Conservation (phyloP, 2,113 vertebrate genomes). For the Micronisus gabar region DNA sequence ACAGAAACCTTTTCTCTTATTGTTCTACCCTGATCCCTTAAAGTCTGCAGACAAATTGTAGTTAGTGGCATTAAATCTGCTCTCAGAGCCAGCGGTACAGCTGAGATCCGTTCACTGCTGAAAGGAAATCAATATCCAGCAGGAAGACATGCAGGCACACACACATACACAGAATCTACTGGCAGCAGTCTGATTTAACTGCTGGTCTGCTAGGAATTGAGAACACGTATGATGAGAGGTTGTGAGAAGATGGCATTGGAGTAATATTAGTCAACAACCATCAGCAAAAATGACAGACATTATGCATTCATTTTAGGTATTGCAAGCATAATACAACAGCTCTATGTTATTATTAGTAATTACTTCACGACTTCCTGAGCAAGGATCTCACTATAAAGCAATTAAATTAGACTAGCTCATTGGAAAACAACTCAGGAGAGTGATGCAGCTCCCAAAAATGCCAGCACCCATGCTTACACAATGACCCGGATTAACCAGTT, state of each 20-base stretch:
- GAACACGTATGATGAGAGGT: background rate
- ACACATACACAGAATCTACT: background rate
- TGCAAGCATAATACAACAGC: background rate
- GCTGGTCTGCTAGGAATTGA: background rate
- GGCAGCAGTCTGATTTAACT: background rate
- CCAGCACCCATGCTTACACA: background rate
- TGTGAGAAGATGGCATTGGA: background rate
- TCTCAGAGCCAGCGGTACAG: background rate
- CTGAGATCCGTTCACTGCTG: background rate
- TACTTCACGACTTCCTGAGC: constrained; percentile 1
- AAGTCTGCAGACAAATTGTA: background rate
- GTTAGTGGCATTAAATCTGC: background rate
- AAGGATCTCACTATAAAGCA: background rate
- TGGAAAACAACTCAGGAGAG: background rate
- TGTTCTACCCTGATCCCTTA: background rate
- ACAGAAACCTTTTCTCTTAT: background rate
- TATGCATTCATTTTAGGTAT: background rate
- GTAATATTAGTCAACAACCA: background rate
- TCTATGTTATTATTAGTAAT: background rate
- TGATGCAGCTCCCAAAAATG: constrained; percentile 47
- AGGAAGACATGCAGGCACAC: background rate
- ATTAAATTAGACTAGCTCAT: background rate
- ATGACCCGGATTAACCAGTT: constrained; percentile 24
- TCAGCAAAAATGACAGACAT: background rate
- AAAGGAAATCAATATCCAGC: background rate